Conservation (phyloP, 2,797 vertebrate genomes). For the Microchirus variegatus region DNA sequence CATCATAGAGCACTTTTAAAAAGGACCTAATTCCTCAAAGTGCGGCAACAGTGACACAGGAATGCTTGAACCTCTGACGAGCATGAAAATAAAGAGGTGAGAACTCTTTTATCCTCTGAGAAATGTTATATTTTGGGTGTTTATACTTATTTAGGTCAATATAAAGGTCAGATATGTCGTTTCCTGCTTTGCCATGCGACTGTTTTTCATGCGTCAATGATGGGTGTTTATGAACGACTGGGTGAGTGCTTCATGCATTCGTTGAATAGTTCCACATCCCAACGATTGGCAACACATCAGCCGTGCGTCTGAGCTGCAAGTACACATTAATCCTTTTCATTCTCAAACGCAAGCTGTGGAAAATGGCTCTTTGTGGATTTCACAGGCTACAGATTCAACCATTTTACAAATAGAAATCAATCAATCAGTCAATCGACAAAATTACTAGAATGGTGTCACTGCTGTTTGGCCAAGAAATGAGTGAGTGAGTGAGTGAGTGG, state of each 20-base stretch:
- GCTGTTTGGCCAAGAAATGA: conserved; percentile 3
- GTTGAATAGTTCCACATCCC: conserved; percentile 13
- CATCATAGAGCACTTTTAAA: conserved; percentile 35
- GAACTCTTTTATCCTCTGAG: neutral
- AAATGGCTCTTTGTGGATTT: conserved; percentile 24
- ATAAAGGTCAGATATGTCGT: neutral
- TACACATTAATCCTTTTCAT: conserved; percentile 11
- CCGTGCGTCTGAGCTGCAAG: conserved; percentile 18
- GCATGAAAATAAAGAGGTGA: conserved; percentile 67
- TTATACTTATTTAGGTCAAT: neutral
- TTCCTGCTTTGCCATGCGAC: neutral
- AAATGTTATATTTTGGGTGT: neutral
- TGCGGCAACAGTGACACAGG: neutral
- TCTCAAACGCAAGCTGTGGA: conserved; percentile 1
- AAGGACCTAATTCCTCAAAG: conserved; percentile 57
- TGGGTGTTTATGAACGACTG: neutral
- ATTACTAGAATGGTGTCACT: neutral
- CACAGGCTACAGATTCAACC: neutral
- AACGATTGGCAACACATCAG: conserved; percentile 42
- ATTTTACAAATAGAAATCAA: conserved; percentile 8
- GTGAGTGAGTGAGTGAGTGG: too few relatives aligned
- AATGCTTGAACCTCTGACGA: neutral
- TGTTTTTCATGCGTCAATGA: neutral
- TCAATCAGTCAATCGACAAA: neutral
- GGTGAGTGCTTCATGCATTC: conserved; percentile 9